phyloP scores from a whole-genome alignment of 2,113 vertebrate genomes.

The Meleagris gallopavo region DNA sequence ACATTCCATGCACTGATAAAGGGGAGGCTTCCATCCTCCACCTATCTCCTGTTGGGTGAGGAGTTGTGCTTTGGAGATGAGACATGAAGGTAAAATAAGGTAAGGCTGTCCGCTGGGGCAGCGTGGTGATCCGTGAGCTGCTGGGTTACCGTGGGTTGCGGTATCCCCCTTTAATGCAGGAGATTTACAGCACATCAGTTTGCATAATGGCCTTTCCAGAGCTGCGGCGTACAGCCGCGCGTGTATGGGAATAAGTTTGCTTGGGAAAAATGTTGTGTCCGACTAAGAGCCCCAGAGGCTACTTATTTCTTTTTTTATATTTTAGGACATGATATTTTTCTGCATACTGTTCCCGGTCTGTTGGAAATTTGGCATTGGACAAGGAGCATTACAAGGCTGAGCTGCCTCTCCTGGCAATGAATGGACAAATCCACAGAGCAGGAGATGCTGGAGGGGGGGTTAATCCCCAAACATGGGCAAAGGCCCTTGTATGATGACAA shows the following conservation, averaged over 20 bases:
- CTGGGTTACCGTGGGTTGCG: not conserved
- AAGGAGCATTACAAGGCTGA: not conserved
- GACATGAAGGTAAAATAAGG: not conserved
- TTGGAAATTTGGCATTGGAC: not conserved
- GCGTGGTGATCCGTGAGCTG: not conserved
- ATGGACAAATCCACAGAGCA: slow-evolving; percentile 36
- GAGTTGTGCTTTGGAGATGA: not conserved
- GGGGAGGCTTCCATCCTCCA: not conserved
- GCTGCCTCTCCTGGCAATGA: not conserved
- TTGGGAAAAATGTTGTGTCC: slow-evolving; percentile 16
- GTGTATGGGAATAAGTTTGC: slow-evolving; percentile 1
- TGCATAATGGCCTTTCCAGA: not conserved
- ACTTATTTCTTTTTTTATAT: not conserved
- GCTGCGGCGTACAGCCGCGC: not conserved
- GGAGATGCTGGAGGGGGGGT: slow-evolving; percentile 31
- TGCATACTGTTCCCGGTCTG: not conserved
- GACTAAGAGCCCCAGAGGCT: not conserved
- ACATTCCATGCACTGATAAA: not conserved
- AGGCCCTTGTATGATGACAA: not conserved
- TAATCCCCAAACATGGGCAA: not conserved
- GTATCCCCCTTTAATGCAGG: not conserved
- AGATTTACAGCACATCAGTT: not conserved
- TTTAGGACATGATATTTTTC: slow-evolving; percentile 3
- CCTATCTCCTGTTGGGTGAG: not conserved
- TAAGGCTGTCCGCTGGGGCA: not conserved